Base-by-base conservation (phyloP, 2,888 invertebrate species). In the Mamestra brassicae region DNA sequence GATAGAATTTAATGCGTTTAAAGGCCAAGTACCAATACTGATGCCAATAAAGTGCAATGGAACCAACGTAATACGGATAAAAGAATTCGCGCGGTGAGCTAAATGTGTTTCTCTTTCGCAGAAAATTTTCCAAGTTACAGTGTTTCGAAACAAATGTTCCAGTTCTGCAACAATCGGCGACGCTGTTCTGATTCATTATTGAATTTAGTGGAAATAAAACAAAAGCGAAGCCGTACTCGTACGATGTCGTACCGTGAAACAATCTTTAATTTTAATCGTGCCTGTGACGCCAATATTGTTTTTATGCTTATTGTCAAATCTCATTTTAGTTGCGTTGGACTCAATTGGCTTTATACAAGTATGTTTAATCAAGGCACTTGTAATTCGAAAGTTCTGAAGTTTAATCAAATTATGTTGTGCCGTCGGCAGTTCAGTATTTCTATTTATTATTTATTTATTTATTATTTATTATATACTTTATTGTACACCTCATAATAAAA, bases 141-240 rank as follows among this genome's bases (percentile, higher is more conserved):
- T 71, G 80, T 80, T 76, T 73, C 55, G 62, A 36, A 80, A 83
- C 85, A 85, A 87, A 87, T 77, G 79, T 76, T 74, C 72, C 64
- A 81, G 76, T 80, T 83, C 62, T 64, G 68, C 61, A 87, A 87
- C 85, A 80, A 84, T 69, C 77, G 67, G 69, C 66, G 66, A 85
- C 83, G 63, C 52, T 77, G 85, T 80, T 61, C 83, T 61, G 79
- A 85, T 83, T 86, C 80, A 76, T 86, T 83, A 86, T 87, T 85
- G 80, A 86, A 86, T 85, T 87, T 79, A 58, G 71, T 75, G 34
- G 71, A 81, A 86, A 80, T 74, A 81, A 83, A 85, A 85, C 83
- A 85, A 78, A 76, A 63, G 62, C 52, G 2, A 5, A 8, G 1
- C 52, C n/a, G 50, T 26, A 55, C 67, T 47, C 15, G 50, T 26